These are phyloP conservation scores for Psephotus haematonotus DNA, from an alignment of 2,113 vertebrate species.

Conservation along the genomic window DNA sequence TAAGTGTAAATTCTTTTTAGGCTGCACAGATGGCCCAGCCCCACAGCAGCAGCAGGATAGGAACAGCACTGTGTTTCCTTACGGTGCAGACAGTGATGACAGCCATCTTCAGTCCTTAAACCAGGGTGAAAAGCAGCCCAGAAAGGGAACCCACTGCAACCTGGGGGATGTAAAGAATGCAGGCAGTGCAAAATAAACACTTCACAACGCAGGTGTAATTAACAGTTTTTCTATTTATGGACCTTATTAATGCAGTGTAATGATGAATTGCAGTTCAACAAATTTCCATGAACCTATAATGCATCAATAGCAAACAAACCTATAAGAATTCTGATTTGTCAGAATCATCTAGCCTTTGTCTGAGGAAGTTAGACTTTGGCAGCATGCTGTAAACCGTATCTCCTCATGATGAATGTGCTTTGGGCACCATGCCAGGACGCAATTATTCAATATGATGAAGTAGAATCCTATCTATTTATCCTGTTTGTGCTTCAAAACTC, in stretches of 20 bases:
- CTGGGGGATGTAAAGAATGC: neutral
- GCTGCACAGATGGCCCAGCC: neutral
- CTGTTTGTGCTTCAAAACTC: neutral
- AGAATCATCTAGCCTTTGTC: neutral
- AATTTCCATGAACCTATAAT: neutral
- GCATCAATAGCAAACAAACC: neutral
- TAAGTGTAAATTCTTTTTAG: neutral
- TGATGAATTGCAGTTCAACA: neutral
- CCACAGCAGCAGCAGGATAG: neutral
- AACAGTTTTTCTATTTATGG: neutral
- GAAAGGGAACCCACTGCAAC: neutral
- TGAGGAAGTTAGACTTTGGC: neutral
- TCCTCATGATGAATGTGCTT: neutral
- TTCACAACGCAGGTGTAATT: neutral
- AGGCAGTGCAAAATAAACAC: neutral
- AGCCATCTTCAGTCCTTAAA: neutral
- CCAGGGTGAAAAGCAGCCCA: neutral
- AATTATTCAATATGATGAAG: neutral
- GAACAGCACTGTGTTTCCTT: neutral
- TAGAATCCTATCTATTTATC: conserved; percentile 28
- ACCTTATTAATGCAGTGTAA: neutral
- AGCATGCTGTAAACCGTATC: neutral
- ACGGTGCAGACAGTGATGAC: neutral
- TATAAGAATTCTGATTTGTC: neutral
- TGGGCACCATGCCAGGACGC: neutral